Evolutionary conservation across 2,888 invertebrate genomes (phyloP), one percentile per base, ranked within the genome.

Genomic region (Myopa testacea): DNA sequence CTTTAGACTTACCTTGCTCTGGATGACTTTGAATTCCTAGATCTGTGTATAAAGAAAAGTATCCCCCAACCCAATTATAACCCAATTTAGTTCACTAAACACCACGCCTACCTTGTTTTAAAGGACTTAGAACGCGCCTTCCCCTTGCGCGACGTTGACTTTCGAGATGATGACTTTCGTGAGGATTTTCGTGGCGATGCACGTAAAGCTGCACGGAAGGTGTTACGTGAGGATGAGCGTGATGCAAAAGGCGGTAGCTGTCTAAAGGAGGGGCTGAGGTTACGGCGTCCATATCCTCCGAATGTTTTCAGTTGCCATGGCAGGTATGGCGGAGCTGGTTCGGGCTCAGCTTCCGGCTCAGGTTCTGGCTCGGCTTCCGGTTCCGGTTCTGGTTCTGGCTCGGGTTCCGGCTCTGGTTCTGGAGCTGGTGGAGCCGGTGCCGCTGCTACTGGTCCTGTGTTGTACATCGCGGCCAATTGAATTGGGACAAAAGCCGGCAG

Each of bases 381-480:
- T 16, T 19, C 76, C 6, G 80, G 80, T 60, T 81, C 82, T 0
- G 74, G 79, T 7, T 80, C 80, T 14, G 80, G 79, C 12, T 76
- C 81, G 4, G 40, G 78, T 16, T 70, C 81, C 2, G 79, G 78
- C 4, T 77, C 81, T 70, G 80, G 63, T 84, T 82, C 84, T 3
- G 89, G 82, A 76, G 87, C 84, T 3, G 89, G 85, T 1, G 80
- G 82, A 68, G 84, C 80, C 7, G 83, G 82, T 87, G 89, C 34
- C 88, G 86, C 82, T 87, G 87, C 65, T 87, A 86, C 82, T 84
- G 88, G 34, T 88, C 89, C 87, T 87, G 90, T 70, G 85, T 85
- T 70, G 85, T 85, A 89, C 89, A 89, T 89, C 16, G 88, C 89
- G 1, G 88, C 87, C 26, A 88, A 78, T 79, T 89, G 88, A 37